These are phyloP conservation scores for Crotalus tigris DNA, from an alignment of 2,113 vertebrate genomes.

Conservation along the genomic window DNA sequence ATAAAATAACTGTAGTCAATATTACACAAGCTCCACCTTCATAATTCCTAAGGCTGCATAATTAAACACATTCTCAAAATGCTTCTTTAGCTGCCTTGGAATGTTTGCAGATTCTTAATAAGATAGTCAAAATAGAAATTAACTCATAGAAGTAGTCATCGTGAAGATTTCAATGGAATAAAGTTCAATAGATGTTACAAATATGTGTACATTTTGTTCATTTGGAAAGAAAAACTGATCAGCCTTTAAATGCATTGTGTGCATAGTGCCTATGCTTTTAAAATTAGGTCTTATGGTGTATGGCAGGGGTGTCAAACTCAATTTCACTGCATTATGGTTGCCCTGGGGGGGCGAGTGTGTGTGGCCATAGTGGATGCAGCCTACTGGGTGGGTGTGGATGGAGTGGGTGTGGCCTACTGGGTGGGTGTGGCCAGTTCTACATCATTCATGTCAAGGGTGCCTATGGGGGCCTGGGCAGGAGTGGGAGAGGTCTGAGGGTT, in stretches of 20 bases:
- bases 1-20: conserved; percentile 48
- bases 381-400: no score
- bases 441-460: no score
- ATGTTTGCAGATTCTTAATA: conserved; percentile 55
- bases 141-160: conserved; percentile 39
- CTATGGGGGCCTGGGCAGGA: no score
- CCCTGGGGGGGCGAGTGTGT: no score
- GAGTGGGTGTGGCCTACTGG: no score
- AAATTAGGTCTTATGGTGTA: conserved; percentile 30
- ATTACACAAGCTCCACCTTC: conserved; percentile 54
- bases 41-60: conserved; percentile 64
- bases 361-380: no score
- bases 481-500: no score
- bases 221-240: conserved; percentile 30
- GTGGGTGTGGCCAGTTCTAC: no score
- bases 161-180: conserved; percentile 33
- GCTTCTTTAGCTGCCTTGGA: conserved; percentile 56
- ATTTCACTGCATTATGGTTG: no score
- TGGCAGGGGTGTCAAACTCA: neutral
- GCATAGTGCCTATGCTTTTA: neutral
- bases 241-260: conserved; percentile 21
- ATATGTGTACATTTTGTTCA: conserved; percentile 10
- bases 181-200: conserved; percentile 9
- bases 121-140: conserved; percentile 56
- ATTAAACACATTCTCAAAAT: conserved; percentile 65